Evolutionary conservation across 2,797 vertebrate genomes (phyloP), one percentile per base, ranked within the genome.

Genomic region (Dipus sagitta): DNA sequence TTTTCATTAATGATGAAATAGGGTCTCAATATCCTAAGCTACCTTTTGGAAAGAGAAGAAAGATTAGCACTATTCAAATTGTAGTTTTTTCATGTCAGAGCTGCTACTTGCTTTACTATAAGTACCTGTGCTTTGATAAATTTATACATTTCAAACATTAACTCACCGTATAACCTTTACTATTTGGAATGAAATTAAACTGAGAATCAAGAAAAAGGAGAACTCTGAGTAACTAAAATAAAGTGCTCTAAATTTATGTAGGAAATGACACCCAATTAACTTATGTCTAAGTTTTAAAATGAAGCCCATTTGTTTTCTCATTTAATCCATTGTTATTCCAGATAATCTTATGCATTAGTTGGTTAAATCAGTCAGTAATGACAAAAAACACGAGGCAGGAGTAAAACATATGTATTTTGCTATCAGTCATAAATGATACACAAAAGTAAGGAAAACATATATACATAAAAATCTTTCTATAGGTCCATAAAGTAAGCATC

Each of bases 1-100:
- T 94, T 97, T 98, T 97, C 97, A 93, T 97, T 97, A 94, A 95
- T 78, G 97, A 97, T 97, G 96, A 97, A 98, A 95, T 95, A 97
- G 91, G 74, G 95, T 98, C 95, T 97, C 97, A 97, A 97, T 98
- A 96, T 96, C 96, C 92, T 96, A 89, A 90, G 92, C 90, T 93
- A 93, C 92, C 95, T 75, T 77, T 97, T 86, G 79, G 94, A 88
- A 95, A 97, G 34, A 86, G 96, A 96, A 96, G 95, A 72, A 88
- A 88, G 65, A 79, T 75, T 24, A 58, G 10, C 54, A 23, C 78
- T 67, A 75, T 32, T 94, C 38, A 60, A 9, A 18, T 78, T 32
- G 64, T 80, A 52, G 67, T 47, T 12, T 21, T 93, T 70, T 81
- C 85, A 30, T 71, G 28, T 68, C 62, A 76, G 34, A 70, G n/a